Conservation (phyloP, 2,797 vertebrate genomes). For the Girardinus metallicus region DNA sequence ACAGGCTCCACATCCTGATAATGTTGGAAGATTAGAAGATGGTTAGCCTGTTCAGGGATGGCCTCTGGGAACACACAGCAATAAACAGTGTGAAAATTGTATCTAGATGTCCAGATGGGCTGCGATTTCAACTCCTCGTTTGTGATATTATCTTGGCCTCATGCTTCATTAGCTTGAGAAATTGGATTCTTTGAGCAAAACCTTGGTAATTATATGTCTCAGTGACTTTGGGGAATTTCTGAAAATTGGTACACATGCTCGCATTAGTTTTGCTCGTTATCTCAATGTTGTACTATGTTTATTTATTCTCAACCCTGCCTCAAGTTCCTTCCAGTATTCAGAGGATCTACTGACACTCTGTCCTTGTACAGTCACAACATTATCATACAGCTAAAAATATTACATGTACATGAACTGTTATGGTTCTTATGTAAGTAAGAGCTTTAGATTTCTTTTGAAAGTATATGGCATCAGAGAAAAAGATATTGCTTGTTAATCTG, state of each 20-base stretch:
- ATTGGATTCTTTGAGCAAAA: constrained; percentile 46
- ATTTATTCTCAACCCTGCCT: constrained; percentile 6
- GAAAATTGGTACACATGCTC: constrained; percentile 12
- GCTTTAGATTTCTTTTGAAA: not conserved
- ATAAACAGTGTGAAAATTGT: constrained; percentile 30
- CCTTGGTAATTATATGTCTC: constrained; percentile 40
- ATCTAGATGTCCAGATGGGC: constrained; percentile 49
- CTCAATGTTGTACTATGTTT: not conserved
- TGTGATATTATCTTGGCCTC: constrained; percentile 38
- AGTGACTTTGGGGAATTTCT: constrained; percentile 32
- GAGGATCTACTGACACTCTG: not conserved
- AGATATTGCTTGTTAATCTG: not conserved
- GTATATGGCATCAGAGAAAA: not conserved
- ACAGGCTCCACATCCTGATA: not conserved
- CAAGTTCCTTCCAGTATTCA: not conserved
- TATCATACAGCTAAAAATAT: not conserved
- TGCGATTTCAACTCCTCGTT: constrained; percentile 37
- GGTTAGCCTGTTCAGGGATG: constrained; percentile 4
- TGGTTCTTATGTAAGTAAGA: not conserved
- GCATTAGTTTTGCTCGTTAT: constrained; percentile 15
- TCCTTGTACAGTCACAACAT: not conserved
- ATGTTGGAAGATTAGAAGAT: not conserved
- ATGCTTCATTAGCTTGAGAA: constrained; percentile 44
- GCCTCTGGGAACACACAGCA: constrained; percentile 20
- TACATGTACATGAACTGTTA: not conserved